A percentile compares a stretch with the other conserved stretches of the same genome.
Conservation (phyloP, 2,797 vertebrate species). For the Myoxocephalus aenaeus region DNA sequence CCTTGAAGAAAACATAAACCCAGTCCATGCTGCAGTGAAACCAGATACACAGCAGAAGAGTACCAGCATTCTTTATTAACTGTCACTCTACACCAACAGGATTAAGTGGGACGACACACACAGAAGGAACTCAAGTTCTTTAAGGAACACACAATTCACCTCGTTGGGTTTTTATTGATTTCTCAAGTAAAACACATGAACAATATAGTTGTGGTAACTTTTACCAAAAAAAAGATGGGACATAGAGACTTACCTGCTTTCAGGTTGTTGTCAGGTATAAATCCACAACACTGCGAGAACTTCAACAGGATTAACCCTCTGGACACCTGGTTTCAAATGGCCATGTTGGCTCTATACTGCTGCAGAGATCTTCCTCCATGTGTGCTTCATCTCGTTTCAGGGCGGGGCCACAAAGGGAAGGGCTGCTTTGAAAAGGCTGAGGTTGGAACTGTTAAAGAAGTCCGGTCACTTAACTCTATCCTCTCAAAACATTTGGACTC, state of each 20-base stretch:
- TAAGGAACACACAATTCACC: neutral
- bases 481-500: neutral
- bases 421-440: no score
- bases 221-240: neutral
- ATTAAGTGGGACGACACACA: no score
- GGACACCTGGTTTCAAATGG: no score
- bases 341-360: neutral
- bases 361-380: neutral
- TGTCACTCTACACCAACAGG: no score
- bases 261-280: no score
- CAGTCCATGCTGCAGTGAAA: no score
- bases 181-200: neutral
- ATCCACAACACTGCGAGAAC: neutral
- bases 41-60: no score
- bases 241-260: neutral
- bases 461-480: neutral
- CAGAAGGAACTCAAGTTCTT: neutral
- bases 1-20: no score
- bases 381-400: no score
- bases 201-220: neutral
- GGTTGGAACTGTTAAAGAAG: neutral
- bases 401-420: no score
- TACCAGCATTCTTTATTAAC: no score
- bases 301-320: neutral
- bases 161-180: no score